These are phyloP conservation scores for Pycnomerus fuliginosus DNA, from an alignment of 2,888 invertebrate genomes.

Conservation along the genomic window DNA sequence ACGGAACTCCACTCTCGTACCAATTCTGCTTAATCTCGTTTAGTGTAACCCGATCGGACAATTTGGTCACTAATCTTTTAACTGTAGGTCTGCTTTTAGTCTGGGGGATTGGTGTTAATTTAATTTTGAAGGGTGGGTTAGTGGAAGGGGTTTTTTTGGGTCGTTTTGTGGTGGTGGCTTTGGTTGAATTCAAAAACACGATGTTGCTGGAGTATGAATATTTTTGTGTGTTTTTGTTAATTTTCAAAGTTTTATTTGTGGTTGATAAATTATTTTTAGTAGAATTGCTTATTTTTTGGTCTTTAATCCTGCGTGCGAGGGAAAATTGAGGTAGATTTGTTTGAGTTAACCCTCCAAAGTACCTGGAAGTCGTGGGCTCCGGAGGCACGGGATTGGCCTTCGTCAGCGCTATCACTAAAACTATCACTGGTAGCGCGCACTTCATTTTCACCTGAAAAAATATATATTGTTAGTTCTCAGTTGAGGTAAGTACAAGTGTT, in stretches of 20 bases:
- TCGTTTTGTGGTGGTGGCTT: no score
- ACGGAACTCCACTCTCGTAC: conserved; percentile 47
- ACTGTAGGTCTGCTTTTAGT: conserved; percentile 40
- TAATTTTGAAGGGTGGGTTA: conserved; percentile 1
- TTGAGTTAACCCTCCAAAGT: conserved; percentile 33
- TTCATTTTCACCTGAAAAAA: conserved; percentile 46
- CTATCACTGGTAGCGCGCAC: conserved; percentile 35
- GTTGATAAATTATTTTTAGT: no score
- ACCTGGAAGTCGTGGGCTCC: conserved; percentile 47
- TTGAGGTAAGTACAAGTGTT: no score
- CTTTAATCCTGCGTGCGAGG: no score
- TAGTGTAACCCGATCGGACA: conserved; percentile 56
- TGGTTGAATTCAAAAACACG: no score
- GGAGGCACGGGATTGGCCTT: conserved; percentile 36
- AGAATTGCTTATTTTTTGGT: no score
- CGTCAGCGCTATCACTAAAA: conserved; percentile 36
- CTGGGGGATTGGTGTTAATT: not conserved
- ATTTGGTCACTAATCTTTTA: conserved; percentile 55
- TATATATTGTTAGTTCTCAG: conserved; percentile 3
- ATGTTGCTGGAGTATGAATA: no score
- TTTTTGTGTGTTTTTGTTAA: no score
- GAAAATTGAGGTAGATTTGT: conserved; percentile 26
- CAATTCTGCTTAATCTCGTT: conserved; percentile 54
- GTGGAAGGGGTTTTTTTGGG: conserved; percentile 26
- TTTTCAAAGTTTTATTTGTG: no score